Evolutionary conservation across 1,140 invertebrate genomes (phyloP), one percentile per base, ranked within the genome.

Genomic region (Aporrectodea caliginosa): DNA sequence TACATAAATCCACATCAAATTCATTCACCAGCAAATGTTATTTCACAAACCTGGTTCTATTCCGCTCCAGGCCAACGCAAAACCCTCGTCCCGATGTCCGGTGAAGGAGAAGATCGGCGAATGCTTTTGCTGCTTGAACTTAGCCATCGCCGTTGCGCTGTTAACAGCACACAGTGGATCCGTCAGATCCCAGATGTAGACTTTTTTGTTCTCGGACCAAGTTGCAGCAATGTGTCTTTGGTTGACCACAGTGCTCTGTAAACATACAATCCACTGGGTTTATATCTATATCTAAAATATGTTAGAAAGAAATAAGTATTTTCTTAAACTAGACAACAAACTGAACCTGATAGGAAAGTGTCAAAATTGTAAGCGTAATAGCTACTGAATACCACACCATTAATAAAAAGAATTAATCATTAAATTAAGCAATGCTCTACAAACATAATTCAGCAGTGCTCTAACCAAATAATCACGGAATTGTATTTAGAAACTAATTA

Each of bases 1-100:
- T n/a, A n/a, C n/a, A n/a, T n/a, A n/a, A n/a, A n/a, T n/a, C n/a
- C n/a, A n/a, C n/a, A n/a, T n/a, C n/a, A n/a, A n/a, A n/a, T n/a
- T n/a, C n/a, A n/a, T n/a, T n/a, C n/a, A n/a, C n/a, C n/a, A n/a
- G n/a, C n/a, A n/a, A n/a, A n/a, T n/a, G n/a, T n/a, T n/a, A n/a
- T n/a, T n/a, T n/a, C n/a, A n/a, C n/a, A n/a, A n/a, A 88, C 97
- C 97, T 82, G 91, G 87, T 81, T 92, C 91, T 75, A 92, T 91
- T 27, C 91, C 87, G 84, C 93, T 95, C 98, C 98, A 99, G 89
- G 96, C 96, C 35, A 99, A 84, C 1, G 93, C 96, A 91, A 93
- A 99, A 1, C 98, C 98, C 91, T 99, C 97, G 74, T 92, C 90
- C 80, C 92, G 91, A 88, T 99, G 97, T 12, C 97, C 97, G 89